Percentiles rank a stretch among this genome's conserved stretches.
Evolutionary conservation across 2,888 invertebrate species (phyloP).

Genomic region (Beris chalybata): DNA sequence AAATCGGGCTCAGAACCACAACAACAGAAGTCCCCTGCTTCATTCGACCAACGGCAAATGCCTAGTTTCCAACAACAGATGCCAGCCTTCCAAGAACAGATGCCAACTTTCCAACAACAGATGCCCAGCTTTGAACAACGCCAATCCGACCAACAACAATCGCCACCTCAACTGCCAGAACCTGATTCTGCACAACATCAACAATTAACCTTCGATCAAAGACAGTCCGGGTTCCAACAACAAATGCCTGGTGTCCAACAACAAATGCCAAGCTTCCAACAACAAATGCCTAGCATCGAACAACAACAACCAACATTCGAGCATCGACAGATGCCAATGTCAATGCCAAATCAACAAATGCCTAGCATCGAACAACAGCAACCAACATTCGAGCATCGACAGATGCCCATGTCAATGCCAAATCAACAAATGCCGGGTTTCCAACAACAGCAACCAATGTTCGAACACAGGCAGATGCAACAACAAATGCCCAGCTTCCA

Average conservation of each 20-base stretch:
- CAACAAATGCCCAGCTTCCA: constrained; percentile 3
- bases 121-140: no score
- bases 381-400: background rate
- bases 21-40: background rate
- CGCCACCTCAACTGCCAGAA: no score
- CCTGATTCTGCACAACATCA: no score
- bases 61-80: background rate
- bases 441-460: background rate
- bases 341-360: background rate
- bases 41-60: background rate
- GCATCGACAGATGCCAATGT: constrained; percentile 3
- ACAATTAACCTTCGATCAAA: no score
- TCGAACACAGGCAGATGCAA: background rate
- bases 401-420: background rate
- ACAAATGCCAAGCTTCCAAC: background rate
- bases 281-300: constrained; percentile 1
- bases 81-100: background rate
- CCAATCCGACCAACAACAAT: no score
- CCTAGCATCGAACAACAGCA: constrained; percentile 9
- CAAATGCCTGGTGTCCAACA: background rate
- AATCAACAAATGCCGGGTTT: constrained; percentile 6
- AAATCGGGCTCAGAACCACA: background rate
- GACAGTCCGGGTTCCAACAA: background rate
- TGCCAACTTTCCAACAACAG: background rate
- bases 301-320: background rate